Conservation (phyloP, 1,140 invertebrate genomes). For the Belonocnema kinseyi region DNA sequence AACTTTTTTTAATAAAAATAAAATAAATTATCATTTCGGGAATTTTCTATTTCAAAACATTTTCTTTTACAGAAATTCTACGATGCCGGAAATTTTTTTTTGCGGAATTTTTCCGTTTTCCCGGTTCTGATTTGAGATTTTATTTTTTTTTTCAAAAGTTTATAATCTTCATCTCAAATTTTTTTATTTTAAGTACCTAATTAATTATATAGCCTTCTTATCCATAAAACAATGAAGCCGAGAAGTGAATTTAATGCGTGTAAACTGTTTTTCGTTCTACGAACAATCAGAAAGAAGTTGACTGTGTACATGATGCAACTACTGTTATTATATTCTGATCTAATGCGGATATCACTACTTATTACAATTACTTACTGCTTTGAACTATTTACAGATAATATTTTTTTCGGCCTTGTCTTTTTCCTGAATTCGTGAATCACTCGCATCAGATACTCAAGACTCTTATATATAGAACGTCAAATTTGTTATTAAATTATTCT, state of each 20-base stretch:
- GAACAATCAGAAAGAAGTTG: constrained; percentile 25
- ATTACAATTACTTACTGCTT: constrained; percentile 30
- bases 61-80: too few species aligned
- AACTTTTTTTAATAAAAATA: too few species aligned
- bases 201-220: not conserved
- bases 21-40: too few species aligned
- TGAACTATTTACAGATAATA: constrained; percentile 26
- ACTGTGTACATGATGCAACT: constrained; percentile 6
- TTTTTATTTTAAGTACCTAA: not conserved
- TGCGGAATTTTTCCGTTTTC: too few species aligned
- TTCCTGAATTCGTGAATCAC: constrained; percentile 23
- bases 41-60: too few species aligned
- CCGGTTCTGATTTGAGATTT: too few species aligned
- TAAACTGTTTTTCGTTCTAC: constrained; percentile 20
- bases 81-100: too few species aligned
- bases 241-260: constrained; percentile 22
- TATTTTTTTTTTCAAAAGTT: too few species aligned
- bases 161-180: not conserved
- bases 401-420: constrained; percentile 28
- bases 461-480: not conserved
- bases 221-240: not conserved
- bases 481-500: constrained; percentile 2
- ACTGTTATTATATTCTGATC: constrained; percentile 21
- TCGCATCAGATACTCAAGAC: constrained; percentile 7
- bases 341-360: constrained; percentile 28